Evolutionary conservation across 2,113 vertebrate genomes (phyloP).

Genomic region (Triplophysa siluroides): DNA sequence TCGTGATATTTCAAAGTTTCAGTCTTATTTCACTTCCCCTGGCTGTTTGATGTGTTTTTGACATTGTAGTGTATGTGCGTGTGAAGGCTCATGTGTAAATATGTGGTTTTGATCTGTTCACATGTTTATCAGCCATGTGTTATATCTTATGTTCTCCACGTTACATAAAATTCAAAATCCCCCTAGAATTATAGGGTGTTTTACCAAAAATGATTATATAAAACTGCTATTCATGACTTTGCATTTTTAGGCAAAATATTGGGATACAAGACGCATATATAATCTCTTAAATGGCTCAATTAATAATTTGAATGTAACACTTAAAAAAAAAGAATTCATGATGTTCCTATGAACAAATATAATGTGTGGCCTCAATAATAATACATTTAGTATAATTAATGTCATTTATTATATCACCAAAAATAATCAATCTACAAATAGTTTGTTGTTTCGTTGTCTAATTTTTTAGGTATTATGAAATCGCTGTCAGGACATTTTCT

Average conservation of each 20-base stretch:
- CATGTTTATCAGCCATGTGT: constrained; percentile 45
- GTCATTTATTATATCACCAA: too few relatives aligned
- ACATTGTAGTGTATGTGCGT: background rate
- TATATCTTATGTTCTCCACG: background rate
- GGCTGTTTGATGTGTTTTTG: background rate
- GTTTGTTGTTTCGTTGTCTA: too few relatives aligned
- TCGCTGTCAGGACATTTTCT: too few relatives aligned
- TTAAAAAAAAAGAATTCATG: too few relatives aligned
- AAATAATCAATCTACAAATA: too few relatives aligned
- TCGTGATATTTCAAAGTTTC: constrained; percentile 51
- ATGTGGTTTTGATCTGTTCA: constrained; percentile 46
- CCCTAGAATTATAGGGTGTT: background rate
- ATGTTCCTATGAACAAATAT: too few relatives aligned
- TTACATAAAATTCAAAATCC: constrained; percentile 18
- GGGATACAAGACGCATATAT: too few relatives aligned
- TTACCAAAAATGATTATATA: background rate
- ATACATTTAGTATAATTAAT: too few relatives aligned
- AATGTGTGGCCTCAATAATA: too few relatives aligned
- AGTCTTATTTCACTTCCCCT: constrained; percentile 39
- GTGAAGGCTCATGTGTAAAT: constrained; percentile 37
- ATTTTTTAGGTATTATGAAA: too few relatives aligned
- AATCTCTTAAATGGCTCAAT: too few relatives aligned
- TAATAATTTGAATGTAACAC: too few relatives aligned
- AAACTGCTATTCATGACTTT: background rate
- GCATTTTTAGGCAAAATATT: background rate